These are phyloP conservation scores for Tuta absoluta DNA, from an alignment of 2,888 invertebrate species.

Conservation along the genomic window DNA sequence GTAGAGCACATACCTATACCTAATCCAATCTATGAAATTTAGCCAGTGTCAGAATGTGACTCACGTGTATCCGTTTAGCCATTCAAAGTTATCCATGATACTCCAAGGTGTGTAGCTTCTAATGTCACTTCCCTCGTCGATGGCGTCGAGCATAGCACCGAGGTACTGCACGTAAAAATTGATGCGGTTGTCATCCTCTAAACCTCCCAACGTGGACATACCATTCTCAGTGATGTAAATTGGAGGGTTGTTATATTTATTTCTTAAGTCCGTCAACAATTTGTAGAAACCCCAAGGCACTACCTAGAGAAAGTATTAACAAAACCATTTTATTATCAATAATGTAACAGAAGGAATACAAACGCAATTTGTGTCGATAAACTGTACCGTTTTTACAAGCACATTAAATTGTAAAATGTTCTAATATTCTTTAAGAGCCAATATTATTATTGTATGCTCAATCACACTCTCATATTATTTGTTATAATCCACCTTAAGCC, in stretches of 20 bases:
- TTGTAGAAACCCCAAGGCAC: conserved; percentile 40
- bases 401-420: too few relatives aligned
- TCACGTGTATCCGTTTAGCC: conserved; percentile 76
- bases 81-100: conserved; percentile 83
- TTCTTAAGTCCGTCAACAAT: conserved; percentile 36
- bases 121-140: conserved; percentile 60
- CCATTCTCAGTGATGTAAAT: conserved; percentile 77
- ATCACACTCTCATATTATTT: too few relatives aligned
- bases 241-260: conserved; percentile 38
- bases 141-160: conserved; percentile 56
- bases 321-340: too few relatives aligned
- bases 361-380: too few relatives aligned
- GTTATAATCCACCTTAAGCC: conserved; percentile 12
- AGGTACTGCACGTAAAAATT: conserved; percentile 57
- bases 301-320: conserved; percentile 37
- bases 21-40: neutral
- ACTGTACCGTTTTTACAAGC: too few relatives aligned
- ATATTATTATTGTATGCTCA: too few relatives aligned
- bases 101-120: conserved; percentile 80
- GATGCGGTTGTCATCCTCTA: conserved; percentile 59
- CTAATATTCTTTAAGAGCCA: too few relatives aligned
- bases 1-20: neutral
- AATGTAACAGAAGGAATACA: too few relatives aligned
- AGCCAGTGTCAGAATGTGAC: conserved; percentile 34
- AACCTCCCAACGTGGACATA: conserved; percentile 51